These are phyloP conservation scores for Nothocercus julius DNA, from an alignment of 2,113 vertebrate species.

Conservation along the genomic window DNA sequence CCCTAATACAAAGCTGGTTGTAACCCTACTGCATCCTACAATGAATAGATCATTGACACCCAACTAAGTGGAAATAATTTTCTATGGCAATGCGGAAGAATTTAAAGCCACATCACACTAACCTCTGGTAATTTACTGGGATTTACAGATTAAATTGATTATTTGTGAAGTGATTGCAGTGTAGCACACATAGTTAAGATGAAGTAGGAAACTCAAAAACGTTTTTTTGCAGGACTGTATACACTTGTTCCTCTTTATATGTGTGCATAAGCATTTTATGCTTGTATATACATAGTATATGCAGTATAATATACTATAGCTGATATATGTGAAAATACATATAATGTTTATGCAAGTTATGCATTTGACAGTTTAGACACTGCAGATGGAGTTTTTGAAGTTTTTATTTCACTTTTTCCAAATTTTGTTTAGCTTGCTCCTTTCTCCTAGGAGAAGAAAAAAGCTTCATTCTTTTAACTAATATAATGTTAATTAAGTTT, in stretches of 20 bases:
- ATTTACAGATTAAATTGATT: conserved; percentile 77
- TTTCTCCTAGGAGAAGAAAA: not conserved
- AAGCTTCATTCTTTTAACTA: not conserved
- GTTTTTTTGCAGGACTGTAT: not conserved
- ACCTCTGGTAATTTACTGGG: conserved; percentile 80
- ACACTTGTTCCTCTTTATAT: not conserved
- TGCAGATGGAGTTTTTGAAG: conserved; percentile 17
- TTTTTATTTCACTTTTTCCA: not conserved
- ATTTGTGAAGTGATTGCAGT: conserved; percentile 47
- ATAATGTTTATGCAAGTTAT: conserved; percentile 30
- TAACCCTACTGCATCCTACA: conserved; percentile 75
- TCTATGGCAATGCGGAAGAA: conserved; percentile 84
- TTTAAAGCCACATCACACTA: conserved; percentile 82
- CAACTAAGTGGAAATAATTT: conserved; percentile 95
- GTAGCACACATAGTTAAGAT: not conserved
- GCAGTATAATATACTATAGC: not conserved
- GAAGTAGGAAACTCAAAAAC: conserved; percentile 14
- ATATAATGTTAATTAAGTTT: not conserved
- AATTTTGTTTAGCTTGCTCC: conserved; percentile 11
- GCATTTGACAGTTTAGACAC: conserved; percentile 28
- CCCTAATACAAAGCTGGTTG: conserved; percentile 80
- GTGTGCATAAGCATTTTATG: not conserved
- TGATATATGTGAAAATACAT: not conserved
- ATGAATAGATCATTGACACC: conserved; percentile 92
- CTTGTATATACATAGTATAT: conserved; percentile 35